These are phyloP conservation scores for Meda fulgida DNA, from an alignment of 2,797 vertebrate genomes.

Conservation along the genomic window DNA sequence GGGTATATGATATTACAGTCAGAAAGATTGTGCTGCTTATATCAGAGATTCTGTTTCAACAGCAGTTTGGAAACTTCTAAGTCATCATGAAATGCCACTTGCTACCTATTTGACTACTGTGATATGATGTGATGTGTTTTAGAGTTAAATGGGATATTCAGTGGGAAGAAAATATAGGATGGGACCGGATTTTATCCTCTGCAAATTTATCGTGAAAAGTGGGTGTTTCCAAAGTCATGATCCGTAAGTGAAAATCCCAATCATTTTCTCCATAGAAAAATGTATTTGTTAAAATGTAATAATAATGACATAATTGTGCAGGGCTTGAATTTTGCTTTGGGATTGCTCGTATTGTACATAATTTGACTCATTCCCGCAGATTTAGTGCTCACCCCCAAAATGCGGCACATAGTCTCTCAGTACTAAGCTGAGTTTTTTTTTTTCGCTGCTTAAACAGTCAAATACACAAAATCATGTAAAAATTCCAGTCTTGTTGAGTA, in stretches of 20 bases:
- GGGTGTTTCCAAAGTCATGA: background rate
- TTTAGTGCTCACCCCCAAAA: too few relatives aligned
- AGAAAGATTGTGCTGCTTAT: slow-evolving; percentile 73
- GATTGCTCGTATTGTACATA: too few relatives aligned
- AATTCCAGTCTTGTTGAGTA: too few relatives aligned
- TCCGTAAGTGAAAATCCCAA: background rate
- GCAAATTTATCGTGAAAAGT: background rate
- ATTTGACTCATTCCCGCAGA: too few relatives aligned
- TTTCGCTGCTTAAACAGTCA: too few relatives aligned
- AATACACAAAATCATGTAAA: too few relatives aligned
- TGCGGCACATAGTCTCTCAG: too few relatives aligned
- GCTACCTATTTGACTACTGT: background rate
- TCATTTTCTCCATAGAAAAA: background rate
- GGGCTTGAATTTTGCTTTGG: too few relatives aligned
- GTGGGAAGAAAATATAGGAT: too few relatives aligned
- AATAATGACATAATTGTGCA: too few relatives aligned
- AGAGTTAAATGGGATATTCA: background rate
- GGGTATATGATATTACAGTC: slow-evolving; percentile 65
- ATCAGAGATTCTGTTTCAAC: slow-evolving; percentile 68
- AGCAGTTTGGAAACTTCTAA: slow-evolving; percentile 66
- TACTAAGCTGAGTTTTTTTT: too few relatives aligned
- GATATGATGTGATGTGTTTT: background rate
- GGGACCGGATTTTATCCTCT: background rate
- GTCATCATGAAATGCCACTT: slow-evolving; percentile 1
- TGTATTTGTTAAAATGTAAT: background rate